Evolutionary conservation across 2,113 vertebrate genomes (phyloP), one percentile per base, ranked within the genome.

Genomic region (Pseudolaguvia tuberculata): DNA sequence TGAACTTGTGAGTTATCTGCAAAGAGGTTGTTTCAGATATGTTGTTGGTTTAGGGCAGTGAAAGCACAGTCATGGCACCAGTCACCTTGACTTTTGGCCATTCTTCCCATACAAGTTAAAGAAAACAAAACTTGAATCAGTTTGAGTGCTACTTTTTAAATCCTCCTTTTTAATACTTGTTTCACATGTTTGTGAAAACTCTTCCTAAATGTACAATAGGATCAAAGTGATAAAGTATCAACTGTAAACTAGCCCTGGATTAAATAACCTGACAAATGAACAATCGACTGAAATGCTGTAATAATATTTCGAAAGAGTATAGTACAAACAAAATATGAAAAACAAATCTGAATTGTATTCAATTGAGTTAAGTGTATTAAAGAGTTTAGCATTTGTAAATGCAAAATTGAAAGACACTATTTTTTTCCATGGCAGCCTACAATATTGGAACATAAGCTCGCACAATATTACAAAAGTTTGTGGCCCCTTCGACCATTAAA

Each of bases 231-330:
- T 70, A 56, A n/a, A n/a, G n/a, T n/a, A n/a, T n/a, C 23, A 23
- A 29, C 27, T 47, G 78, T 61, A 53, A 77, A 77, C 72, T 69
- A 56, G 73, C 68, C 72, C 17, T 62, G 51, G 61, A 61, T 61
- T 72, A 53, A 80, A 72, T 48, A 61, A n/a, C 31, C 51, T 31
- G 25, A 74, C 70, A 74, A 35, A 15, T 67, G 31, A 23, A 21
- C 15, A 18, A 53, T 89, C 88, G 84, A 84, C 82, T 85, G 81
- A 84, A 84, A n/a, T n/a, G n/a, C n/a, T n/a, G n/a, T n/a, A n/a
- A n/a, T n/a, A n/a, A n/a, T n/a, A n/a, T n/a, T n/a, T 6, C 31
- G 6, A 87, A 88, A 79, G 76, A 77, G 59, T 85, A 78, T 80
- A 76, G 55, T 75, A 65, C 67, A 80, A 85, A 85, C 79, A 85